These are phyloP conservation scores for Phoxinus dragarum DNA, from an alignment of 2,797 vertebrate species.

Conservation along the genomic window DNA sequence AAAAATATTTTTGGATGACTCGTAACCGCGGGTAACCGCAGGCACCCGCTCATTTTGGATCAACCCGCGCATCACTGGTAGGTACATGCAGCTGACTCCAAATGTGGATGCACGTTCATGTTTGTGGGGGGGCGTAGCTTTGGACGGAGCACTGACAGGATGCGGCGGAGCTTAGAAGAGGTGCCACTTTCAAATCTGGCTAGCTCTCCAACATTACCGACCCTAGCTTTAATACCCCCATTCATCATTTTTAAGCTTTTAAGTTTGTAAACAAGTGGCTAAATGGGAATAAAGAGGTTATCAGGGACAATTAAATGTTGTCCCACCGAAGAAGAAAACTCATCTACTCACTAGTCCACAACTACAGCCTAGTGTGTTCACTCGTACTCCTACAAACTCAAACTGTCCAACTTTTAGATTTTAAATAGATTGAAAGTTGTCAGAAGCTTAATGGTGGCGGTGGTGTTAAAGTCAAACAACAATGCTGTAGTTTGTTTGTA, in stretches of 20 bases:
- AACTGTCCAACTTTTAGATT: background rate
- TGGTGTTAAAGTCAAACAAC: background rate
- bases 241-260: background rate
- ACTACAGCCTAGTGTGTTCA: background rate
- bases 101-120: too few relatives aligned
- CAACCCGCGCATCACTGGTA: too few relatives aligned
- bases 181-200: too few relatives aligned
- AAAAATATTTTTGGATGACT: too few relatives aligned
- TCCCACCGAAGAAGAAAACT: background rate
- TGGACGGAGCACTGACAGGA: too few relatives aligned
- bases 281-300: background rate
- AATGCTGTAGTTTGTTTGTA: background rate
- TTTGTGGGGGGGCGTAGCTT: too few relatives aligned
- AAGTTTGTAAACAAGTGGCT: background rate
- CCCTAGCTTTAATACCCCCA: too few relatives aligned
- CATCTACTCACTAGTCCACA: background rate
- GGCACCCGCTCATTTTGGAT: too few relatives aligned
- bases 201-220: too few relatives aligned
- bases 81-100: too few relatives aligned
- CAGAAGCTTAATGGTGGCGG: background rate
- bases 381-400: background rate
- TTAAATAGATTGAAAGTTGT: background rate
- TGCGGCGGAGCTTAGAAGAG: too few relatives aligned
- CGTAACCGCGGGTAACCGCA: too few relatives aligned
- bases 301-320: background rate